Percentiles rank a stretch among this genome's conserved stretches.
Conservation (phyloP, 2,797 vertebrate species). For the Alca torda region DNA sequence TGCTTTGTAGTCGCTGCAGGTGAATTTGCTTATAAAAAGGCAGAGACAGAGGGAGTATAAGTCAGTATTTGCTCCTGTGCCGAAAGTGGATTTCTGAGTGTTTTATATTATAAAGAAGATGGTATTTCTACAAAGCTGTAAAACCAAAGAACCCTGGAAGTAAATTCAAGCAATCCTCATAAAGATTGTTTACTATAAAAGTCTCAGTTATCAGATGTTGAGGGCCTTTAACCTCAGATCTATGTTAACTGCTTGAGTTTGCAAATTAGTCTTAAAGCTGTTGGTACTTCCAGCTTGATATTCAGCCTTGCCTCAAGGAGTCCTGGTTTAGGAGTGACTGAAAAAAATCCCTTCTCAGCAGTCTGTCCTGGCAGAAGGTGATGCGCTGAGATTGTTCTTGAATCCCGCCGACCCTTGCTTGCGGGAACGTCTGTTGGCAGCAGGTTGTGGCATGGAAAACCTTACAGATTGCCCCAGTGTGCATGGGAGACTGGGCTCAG, state of each 20-base stretch:
- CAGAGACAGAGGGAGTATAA: not conserved
- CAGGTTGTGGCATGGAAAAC: not conserved
- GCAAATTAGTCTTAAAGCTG: not conserved
- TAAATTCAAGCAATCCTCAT: not conserved
- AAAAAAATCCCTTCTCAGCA: not conserved
- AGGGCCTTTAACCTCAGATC: not conserved
- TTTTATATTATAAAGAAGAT: not conserved
- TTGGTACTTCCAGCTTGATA: not conserved
- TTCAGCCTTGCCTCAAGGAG: not conserved
- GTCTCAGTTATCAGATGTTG: not conserved
- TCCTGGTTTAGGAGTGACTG: not conserved
- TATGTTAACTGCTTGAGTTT: not conserved
- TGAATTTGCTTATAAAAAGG: slow-evolving; percentile 20
- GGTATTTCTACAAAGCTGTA: not conserved
- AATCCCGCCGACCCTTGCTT: not conserved
- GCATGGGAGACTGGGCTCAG: not conserved
- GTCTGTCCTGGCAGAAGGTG: not conserved
- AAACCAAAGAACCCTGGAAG: not conserved
- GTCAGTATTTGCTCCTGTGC: not conserved
- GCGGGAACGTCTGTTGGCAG: not conserved
- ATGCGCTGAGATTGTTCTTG: not conserved
- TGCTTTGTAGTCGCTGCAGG: not conserved
- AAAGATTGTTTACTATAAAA: not conserved
- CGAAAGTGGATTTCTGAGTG: not conserved
- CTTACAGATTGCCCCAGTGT: not conserved